Evolutionary conservation across 2,113 vertebrate genomes (phyloP).

Genomic region (Xyrauchen texanus): DNA sequence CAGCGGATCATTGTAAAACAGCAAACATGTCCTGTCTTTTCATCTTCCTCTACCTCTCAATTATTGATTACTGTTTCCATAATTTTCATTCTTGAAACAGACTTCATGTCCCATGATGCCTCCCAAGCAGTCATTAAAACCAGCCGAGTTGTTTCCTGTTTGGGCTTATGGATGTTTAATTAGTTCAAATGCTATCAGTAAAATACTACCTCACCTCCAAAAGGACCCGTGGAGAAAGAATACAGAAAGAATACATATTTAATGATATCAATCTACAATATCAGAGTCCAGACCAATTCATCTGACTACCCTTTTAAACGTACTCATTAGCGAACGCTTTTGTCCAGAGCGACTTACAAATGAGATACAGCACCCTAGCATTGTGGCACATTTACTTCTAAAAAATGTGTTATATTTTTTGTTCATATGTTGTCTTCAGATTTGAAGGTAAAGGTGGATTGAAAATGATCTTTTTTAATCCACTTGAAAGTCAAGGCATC

Average conservation of each 20-base stretch:
- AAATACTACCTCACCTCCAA: neutral
- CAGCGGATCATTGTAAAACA: neutral
- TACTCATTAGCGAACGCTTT: no score
- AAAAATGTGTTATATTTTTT: neutral
- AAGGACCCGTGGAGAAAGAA: neutral
- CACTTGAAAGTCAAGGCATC: neutral
- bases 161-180: slow-evolving; percentile 10
- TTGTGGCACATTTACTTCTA: neutral
- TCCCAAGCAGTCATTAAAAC: slow-evolving; percentile 24
- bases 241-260: neutral
- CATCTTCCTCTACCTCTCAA: slow-evolving; percentile 2
- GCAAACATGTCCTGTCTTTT: neutral
- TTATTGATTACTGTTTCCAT: slow-evolving; percentile 30
- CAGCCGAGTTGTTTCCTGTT: slow-evolving; percentile 23
- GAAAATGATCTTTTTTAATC: no score
- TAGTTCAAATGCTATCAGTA: neutral
- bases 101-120: slow-evolving; percentile 33
- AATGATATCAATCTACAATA: neutral
- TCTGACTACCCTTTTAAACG: neutral
- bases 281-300: neutral
- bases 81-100: slow-evolving; percentile 21
- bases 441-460: neutral
- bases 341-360: no score
- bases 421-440: no score
- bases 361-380: neutral